Percentiles rank a stretch among this genome's conserved stretches.
Evolutionary conservation across 2,797 vertebrate species (phyloP).

Genomic region (Limosa lapponica): DNA sequence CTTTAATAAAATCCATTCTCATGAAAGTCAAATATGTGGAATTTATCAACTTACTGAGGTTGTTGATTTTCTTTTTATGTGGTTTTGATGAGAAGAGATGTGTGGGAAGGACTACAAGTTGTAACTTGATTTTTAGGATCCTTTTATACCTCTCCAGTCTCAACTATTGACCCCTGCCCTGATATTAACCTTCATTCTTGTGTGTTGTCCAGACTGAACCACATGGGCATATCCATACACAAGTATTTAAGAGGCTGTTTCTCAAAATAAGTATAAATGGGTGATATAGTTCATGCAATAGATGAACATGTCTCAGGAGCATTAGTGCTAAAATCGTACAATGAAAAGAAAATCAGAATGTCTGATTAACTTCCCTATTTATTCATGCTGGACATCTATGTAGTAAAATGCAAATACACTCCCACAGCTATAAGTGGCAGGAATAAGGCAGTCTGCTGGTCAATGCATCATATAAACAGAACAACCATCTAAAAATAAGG

Average conservation of each 20-base stretch:
- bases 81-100: not conserved
- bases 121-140: not conserved
- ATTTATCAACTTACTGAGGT: not conserved
- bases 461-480: not conserved
- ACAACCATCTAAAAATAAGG: not conserved
- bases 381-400: not conserved
- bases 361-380: not conserved
- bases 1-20: not conserved
- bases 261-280: not conserved
- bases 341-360: not conserved
- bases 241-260: not conserved
- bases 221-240: not conserved
- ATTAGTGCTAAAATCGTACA: not conserved
- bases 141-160: not conserved
- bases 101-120: not conserved
- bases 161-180: not conserved
- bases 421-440: not conserved
- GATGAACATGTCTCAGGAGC: not conserved
- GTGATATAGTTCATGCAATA: not conserved
- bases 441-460: not conserved
- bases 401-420: not conserved
- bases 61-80: not conserved
- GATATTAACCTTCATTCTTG: not conserved
- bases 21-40: not conserved
- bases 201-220: not conserved